A percentile compares a stretch with the other conserved stretches of the same genome.
Evolutionary conservation across 2,888 invertebrate species (phyloP).

Genomic region (Litoditis marina): DNA sequence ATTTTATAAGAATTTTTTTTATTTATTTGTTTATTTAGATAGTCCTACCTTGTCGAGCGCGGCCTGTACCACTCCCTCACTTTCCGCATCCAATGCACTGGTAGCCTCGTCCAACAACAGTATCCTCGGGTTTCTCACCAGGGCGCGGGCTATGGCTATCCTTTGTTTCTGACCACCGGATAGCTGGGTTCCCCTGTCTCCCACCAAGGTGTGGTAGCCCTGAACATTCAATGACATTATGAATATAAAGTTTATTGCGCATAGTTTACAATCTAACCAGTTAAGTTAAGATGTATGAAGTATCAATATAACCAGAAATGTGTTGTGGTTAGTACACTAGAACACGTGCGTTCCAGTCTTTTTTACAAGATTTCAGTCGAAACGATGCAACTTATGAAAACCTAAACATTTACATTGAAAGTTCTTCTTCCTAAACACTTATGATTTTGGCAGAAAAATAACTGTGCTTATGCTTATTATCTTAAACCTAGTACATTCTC

Average conservation of each 20-base stretch:
- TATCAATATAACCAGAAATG: too few species aligned
- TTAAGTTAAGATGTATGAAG: too few species aligned
- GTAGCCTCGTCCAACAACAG: constrained; percentile 55
- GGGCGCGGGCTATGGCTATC: constrained; percentile 55
- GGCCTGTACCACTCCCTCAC: constrained; percentile 46
- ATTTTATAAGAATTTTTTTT: too few species aligned
- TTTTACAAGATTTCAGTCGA: too few species aligned
- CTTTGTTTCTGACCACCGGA: constrained; percentile 54
- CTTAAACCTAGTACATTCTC: neutral
- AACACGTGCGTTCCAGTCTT: too few species aligned
- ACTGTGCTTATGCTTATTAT: neutral
- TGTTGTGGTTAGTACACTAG: too few species aligned
- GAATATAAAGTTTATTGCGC: neutral
- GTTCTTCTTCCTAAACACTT: too few species aligned
- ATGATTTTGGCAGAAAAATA: too few species aligned
- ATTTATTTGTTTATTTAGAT: neutral
- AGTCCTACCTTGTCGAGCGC: constrained; percentile 67
- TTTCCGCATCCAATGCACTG: constrained; percentile 46
- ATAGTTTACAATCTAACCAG: too few species aligned
- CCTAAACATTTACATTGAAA: too few species aligned
- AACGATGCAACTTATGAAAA: too few species aligned
- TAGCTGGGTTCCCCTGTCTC: constrained; percentile 51
- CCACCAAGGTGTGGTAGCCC: constrained; percentile 48
- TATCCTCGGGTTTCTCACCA: constrained; percentile 50
- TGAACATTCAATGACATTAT: constrained; percentile 19